Percentiles rank a stretch among this genome's conserved stretches.
These are phyloP conservation scores for Nymphalis io DNA, from an alignment of 1,140 invertebrate species.

Conservation along the genomic window DNA sequence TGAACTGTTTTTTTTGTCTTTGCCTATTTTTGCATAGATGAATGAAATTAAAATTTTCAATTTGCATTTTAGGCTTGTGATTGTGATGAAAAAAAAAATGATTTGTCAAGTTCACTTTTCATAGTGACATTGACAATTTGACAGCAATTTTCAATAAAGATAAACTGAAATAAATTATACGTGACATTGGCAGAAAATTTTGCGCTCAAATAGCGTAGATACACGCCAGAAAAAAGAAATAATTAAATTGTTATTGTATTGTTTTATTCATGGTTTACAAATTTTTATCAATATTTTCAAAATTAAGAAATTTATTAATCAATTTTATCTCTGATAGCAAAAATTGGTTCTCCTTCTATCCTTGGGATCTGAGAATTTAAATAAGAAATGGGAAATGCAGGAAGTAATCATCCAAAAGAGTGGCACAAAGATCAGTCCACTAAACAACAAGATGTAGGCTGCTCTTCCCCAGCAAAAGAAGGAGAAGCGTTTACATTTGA, in stretches of 20 bases:
- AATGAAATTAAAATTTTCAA: too few species aligned
- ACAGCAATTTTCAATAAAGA: background rate
- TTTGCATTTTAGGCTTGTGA: too few species aligned
- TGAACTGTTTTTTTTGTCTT: too few species aligned
- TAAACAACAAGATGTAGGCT: constrained; percentile 79
- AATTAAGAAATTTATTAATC: too few species aligned
- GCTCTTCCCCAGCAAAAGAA: constrained; percentile 87
- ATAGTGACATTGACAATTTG: background rate
- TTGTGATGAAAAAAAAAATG: too few species aligned
- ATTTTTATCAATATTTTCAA: too few species aligned
- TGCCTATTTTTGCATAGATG: too few species aligned
- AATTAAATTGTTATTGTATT: background rate
- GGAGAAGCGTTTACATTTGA: constrained; percentile 93
- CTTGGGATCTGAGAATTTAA: background rate
- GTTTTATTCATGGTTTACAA: background rate
- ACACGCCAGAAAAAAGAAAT: too few species aligned
- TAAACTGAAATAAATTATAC: too few species aligned
- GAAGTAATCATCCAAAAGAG: constrained; percentile 85
- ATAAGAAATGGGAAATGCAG: constrained; percentile 87
- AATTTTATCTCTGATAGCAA: background rate
- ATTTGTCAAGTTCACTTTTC: background rate
- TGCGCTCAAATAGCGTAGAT: too few species aligned
- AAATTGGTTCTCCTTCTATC: background rate
- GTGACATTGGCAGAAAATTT: too few species aligned
- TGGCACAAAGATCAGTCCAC: constrained; percentile 81